Base-by-base conservation (phyloP, 2,113 vertebrate genomes). In the Lampris megalopsis region DNA sequence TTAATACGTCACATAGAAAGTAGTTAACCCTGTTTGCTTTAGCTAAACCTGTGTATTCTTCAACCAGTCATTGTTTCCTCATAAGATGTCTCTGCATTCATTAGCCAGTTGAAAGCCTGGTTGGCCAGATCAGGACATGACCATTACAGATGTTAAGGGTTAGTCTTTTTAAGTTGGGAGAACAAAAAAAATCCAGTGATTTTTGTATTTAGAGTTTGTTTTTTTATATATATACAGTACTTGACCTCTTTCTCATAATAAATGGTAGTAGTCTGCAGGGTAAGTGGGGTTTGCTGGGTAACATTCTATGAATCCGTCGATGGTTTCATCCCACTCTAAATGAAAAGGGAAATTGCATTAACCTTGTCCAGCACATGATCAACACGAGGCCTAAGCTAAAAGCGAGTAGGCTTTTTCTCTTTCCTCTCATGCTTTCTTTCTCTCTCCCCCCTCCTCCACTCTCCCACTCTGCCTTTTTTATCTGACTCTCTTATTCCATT, bases 301-400 rank as follows among this genome's bases (percentile, higher is more conserved):
- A 11, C 77, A 35, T 40, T 10, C 11, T 0, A 13, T 67, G 61
- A 77, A 80, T 71, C 38, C 41, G 52, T 79, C 68, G 36, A 57
- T 45, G 64, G 49, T 62, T 54, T 80, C 41, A 73, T 64, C 52
- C 9, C 4, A 42, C 71, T 56, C 52, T 84, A 42, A 84, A 52
- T 71, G 65, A 47, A 70, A 73, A 48, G 71, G 43, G 8, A 35
- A 85, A 76, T 75, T 78, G 6, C 52, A 53, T 62, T 77, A 64
- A 50, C n/a, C 41, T 9, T 54, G 52, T 73, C 76, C 24, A 87
- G 84, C 91, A 93, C 90, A 90, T 91, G 85, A 92, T 83, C 41
- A 61, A 36, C 90, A 88, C 72, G 71, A 88, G 77, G 68, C 36
- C 68, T 83, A 38, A 74, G 70, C 73, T 77, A 52, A 73, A 72